These are phyloP conservation scores for Mormyrus proboscirostris DNA, from an alignment of 2,797 vertebrate species.

Conservation along the genomic window DNA sequence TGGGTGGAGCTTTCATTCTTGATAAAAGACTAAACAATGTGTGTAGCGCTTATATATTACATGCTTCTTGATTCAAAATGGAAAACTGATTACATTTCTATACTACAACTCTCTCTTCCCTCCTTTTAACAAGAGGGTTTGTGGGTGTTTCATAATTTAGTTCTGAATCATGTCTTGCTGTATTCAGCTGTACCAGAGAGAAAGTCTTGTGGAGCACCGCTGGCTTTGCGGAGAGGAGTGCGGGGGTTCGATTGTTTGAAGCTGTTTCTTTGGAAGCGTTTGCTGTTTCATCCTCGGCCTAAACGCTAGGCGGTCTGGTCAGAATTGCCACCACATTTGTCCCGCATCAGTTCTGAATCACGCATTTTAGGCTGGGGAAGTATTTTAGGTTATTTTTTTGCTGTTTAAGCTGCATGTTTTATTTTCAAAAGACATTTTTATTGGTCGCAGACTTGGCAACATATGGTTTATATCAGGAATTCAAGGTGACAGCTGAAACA, in stretches of 20 bases:
- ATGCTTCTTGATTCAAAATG: not conserved
- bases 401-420: conserved; percentile 15
- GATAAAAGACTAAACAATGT: not conserved
- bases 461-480: not conserved
- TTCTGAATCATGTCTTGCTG: not conserved
- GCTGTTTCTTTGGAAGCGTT: not conserved
- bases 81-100: not conserved
- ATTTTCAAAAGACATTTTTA: not conserved
- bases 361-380: conserved; percentile 9
- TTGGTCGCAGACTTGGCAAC: not conserved
- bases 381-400: conserved; percentile 8
- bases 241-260: not conserved
- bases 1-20: not conserved
- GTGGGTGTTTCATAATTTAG: not conserved
- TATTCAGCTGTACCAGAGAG: not conserved
- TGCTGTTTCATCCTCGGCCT: not conserved
- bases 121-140: not conserved
- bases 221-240: conserved; percentile 1
- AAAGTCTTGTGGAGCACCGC: conserved; percentile 11
- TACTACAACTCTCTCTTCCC: not conserved
- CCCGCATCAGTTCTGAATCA: not conserved
- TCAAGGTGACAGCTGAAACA: not conserved
- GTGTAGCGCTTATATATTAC: not conserved
- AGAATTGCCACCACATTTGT: not conserved
- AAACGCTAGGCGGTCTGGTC: not conserved